Evolutionary conservation across 1,140 invertebrate genomes (phyloP), one percentile per base, ranked within the genome.

Genomic region (Callitettix versicolor): DNA sequence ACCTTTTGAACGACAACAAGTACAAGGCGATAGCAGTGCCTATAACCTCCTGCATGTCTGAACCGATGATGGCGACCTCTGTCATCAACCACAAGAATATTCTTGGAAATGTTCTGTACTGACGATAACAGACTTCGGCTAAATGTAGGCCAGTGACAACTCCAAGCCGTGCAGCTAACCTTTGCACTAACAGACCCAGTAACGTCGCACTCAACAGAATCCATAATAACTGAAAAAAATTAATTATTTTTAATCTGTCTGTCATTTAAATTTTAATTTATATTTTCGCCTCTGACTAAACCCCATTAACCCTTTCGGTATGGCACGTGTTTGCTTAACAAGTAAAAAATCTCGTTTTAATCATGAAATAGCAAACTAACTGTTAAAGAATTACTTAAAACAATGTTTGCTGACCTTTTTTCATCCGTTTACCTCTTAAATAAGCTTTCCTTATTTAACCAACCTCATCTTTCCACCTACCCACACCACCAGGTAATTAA

Each of bases 41-140:
- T 63, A 94, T 92, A 36, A 91, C 87, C 75, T 91, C 90, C 69
- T 93, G 91, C 88, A 95, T 94, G 69, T 94, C 91, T 20, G 87
- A 91, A 17, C 90, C 89, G 65, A 95, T 93, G 60, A 95, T 94
- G 14, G 92, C 92, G 59, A 95, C 85, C 72, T 95, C 92, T 26
- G 92, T 82, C 91, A 95, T 95, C 40, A 95, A 78, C 92, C 92
- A 95, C 12, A 95, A 71, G 59, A 91, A 72, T 41, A 91, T 64
- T 57, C 91, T 75, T 1, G 91, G 89, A 1, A 58, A 48, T 61
- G 72, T 78, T 61, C 82, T 85, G 65, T 95, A 95, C 66, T 88
- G 81, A 47, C 80, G 72, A 66, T 88, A 82, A 65, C 86, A 88
- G 72, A 87, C 79, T 74, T 91, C 87, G 12, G 88, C 86, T 61